Base-by-base conservation (phyloP, 2,888 invertebrate species). In the Folsomia manolachei region DNA sequence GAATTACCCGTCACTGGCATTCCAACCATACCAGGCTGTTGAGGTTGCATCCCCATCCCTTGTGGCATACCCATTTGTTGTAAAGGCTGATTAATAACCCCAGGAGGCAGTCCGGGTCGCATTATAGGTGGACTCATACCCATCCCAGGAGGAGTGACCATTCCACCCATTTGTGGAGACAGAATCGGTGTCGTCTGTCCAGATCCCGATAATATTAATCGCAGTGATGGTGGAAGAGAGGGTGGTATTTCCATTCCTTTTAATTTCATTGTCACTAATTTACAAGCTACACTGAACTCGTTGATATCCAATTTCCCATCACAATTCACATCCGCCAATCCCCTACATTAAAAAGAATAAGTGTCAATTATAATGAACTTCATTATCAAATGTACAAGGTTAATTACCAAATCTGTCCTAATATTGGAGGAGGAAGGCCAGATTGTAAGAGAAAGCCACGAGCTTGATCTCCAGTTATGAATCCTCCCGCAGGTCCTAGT, bases 221-320 rank as follows among this genome's bases (percentile, higher is more conserved):
- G 27, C 21, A 66, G 52, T 91, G 65, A 66, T 51, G 65, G 65
- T 21, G 65, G 65, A 39, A 66, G 51, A 7, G 52, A 56, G 83
- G 91, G 91, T 0, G 98, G 98, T 69, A 98, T 88, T 83, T 97
- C 95, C 82, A 92, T 89, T 1, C 96, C 95, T 70, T 95, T 90
- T 18, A 99, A 86, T 85, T 96, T 97, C 76, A 97, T 87, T 82
- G 93, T 95, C 71, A 97, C 96, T 73, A 97, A 87, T 87, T 97
- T 97, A 87, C 98, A 97, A 65, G 99, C 98, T 81, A 99, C 95
- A 79, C 95, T 95, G 85, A 98, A 99, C 86, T 99, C 99, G 82
- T 92, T 91, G 69, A 95, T 89, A 82, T 97, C 94, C 88, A 99
- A 90, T 86, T 94, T 95, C 0, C 99, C 99, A 87, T 99, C 99